Conservation (phyloP, 2,888 invertebrate species). For the Metellina segmentata region DNA sequence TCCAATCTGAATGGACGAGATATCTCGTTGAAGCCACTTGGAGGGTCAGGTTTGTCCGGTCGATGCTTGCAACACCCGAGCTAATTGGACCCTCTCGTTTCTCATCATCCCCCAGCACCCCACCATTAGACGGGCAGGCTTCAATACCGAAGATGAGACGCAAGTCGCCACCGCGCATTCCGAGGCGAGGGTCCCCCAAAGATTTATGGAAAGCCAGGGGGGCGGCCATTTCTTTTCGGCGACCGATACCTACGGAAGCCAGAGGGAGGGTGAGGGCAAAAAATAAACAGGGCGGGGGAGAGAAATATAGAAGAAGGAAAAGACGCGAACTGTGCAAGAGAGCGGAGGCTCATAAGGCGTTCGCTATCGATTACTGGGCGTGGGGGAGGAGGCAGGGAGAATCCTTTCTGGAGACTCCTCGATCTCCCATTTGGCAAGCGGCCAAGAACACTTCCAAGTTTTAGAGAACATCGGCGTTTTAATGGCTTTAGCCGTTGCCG, state of each 20-base stretch:
- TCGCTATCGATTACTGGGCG: slow-evolving; percentile 68
- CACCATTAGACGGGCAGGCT: too few relatives aligned
- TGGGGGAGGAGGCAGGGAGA: neutral
- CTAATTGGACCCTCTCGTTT: too few relatives aligned
- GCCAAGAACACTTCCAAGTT: slow-evolving; percentile 65
- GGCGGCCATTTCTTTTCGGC: too few relatives aligned
- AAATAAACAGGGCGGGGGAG: neutral
- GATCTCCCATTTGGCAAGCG: slow-evolving; percentile 55
- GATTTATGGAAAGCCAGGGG: too few relatives aligned
- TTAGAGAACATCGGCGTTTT: slow-evolving; percentile 47
- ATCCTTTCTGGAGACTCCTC: slow-evolving; percentile 24
- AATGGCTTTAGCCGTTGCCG: slow-evolving; percentile 41
- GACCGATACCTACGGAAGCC: slow-evolving; percentile 13
- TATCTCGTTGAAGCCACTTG: too few relatives aligned
- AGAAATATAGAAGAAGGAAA: slow-evolving; percentile 14
- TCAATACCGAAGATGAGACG: too few relatives aligned
- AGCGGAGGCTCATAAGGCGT: slow-evolving; percentile 44
- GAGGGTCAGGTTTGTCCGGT: too few relatives aligned
- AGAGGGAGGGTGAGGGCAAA: slow-evolving; percentile 1
- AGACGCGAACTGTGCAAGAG: neutral
- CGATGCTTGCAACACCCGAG: too few relatives aligned
- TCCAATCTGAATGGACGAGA: too few relatives aligned
- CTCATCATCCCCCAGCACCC: too few relatives aligned
- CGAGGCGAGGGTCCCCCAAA: too few relatives aligned
- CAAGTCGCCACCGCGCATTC: too few relatives aligned